A percentile compares a stretch with the other conserved stretches of the same genome.
phyloP scores from a whole-genome alignment of 2,888 invertebrate genomes.

The Icerya purchasi region DNA sequence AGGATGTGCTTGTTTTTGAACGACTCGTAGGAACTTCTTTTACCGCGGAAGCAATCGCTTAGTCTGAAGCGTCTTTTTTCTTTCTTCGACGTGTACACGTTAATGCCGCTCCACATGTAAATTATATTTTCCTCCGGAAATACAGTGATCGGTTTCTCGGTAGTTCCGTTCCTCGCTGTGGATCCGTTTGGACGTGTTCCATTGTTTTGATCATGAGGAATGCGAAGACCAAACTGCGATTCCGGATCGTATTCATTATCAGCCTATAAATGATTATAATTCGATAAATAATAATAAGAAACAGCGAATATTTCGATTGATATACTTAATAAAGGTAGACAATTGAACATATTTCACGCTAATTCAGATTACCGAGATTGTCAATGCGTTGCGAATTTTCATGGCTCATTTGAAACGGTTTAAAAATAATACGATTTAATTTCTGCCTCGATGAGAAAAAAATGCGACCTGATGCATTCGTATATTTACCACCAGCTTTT shows the following conservation, averaged over 20 bases:
- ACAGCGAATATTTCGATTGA: too few species aligned
- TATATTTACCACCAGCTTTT: too few species aligned
- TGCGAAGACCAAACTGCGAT: not conserved
- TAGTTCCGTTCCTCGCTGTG: not conserved
- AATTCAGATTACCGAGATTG: too few species aligned
- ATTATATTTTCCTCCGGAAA: conserved; percentile 19
- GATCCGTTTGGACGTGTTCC: not conserved
- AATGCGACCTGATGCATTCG: too few species aligned
- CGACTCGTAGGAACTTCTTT: conserved; percentile 3
- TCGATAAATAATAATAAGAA: too few species aligned
- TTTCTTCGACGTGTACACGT: conserved; percentile 40
- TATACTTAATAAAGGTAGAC: too few species aligned
- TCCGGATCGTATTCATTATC: not conserved
- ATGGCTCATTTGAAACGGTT: too few species aligned
- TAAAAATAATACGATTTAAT: too few species aligned
- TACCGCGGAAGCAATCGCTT: conserved; percentile 8
- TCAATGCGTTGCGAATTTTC: too few species aligned
- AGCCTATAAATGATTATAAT: not conserved
- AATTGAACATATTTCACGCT: too few species aligned
- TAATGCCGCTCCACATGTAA: conserved; percentile 59
- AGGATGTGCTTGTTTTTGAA: conserved; percentile 41
- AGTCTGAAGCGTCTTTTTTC: conserved; percentile 19
- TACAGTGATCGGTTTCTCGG: conserved; percentile 1
- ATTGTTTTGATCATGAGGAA: not conserved
- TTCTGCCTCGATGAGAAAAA: too few species aligned